These are phyloP conservation scores for Phocides pigmalion DNA, from an alignment of 1,140 invertebrate species.

Conservation along the genomic window DNA sequence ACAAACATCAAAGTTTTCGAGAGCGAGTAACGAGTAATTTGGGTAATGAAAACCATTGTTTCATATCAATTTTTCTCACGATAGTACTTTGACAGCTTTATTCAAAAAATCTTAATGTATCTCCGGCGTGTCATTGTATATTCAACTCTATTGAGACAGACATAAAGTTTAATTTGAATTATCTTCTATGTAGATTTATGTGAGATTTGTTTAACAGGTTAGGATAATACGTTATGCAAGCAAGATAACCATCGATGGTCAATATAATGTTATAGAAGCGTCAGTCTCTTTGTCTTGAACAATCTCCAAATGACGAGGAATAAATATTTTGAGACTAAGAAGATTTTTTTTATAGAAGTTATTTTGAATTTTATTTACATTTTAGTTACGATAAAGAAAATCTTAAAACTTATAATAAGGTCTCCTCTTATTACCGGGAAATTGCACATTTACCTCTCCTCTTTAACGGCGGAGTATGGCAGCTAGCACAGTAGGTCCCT, in stretches of 20 bases:
- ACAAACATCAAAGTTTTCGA: not conserved
- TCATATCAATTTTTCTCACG: not conserved
- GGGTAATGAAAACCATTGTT: conserved; percentile 9
- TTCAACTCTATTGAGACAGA: not conserved
- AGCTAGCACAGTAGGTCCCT: too few relatives aligned
- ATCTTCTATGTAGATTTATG: too few relatives aligned
- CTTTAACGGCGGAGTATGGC: too few relatives aligned
- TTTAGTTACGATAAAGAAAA: too few relatives aligned
- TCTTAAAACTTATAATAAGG: too few relatives aligned
- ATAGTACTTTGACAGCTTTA: not conserved
- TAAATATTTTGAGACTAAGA: too few relatives aligned
- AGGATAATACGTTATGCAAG: not conserved
- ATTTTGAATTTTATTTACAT: too few relatives aligned
- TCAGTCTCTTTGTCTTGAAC: not conserved
- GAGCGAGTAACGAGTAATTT: not conserved
- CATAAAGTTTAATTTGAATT: too few relatives aligned
- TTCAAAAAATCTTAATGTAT: not conserved
- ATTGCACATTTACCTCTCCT: too few relatives aligned
- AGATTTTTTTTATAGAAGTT: too few relatives aligned
- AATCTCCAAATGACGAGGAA: not conserved
- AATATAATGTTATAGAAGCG: not conserved
- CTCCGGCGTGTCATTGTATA: not conserved
- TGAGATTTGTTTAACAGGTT: not conserved
- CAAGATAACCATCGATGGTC: not conserved
- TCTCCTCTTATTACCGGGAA: too few relatives aligned